phyloP scores from a whole-genome alignment of 2,113 vertebrate species.

The Lipophrys pholis region DNA sequence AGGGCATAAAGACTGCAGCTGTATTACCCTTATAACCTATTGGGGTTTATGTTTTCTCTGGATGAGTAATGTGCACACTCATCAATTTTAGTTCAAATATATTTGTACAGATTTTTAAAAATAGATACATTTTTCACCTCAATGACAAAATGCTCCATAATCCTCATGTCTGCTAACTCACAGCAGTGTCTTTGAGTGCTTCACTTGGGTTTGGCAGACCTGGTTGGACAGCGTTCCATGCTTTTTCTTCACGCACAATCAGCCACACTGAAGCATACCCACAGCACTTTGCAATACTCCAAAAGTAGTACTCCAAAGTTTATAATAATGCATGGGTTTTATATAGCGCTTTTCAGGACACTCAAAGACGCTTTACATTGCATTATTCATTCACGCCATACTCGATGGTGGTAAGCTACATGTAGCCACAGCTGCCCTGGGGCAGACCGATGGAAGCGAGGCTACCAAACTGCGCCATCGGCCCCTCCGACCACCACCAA shows the following conservation, averaged over 20 bases:
- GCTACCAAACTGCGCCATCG: too few species aligned
- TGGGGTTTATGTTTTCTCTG: neutral
- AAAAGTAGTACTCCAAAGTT: conserved; percentile 47
- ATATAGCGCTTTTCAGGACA: too few species aligned
- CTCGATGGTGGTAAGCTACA: too few species aligned
- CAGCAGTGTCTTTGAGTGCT: conserved; percentile 12
- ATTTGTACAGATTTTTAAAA: neutral
- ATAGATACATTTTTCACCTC: neutral
- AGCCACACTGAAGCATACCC: conserved; percentile 62
- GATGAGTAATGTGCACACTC: neutral
- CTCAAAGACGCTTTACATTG: too few species aligned
- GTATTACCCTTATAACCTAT: conserved; percentile 2
- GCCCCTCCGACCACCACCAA: too few species aligned
- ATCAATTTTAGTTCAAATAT: neutral
- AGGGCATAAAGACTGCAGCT: neutral
- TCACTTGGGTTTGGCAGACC: conserved; percentile 25
- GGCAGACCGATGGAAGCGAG: too few species aligned
- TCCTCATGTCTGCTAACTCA: neutral
- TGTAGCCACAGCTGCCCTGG: too few species aligned
- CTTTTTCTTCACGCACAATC: conserved; percentile 54
- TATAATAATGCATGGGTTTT: neutral
- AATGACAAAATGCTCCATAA: conserved; percentile 6
- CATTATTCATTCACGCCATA: too few species aligned
- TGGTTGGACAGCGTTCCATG: conserved; percentile 35
- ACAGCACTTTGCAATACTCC: conserved; percentile 44